phyloP scores from a whole-genome alignment of 2,888 invertebrate species.

The Conchocele bisecta region DNA sequence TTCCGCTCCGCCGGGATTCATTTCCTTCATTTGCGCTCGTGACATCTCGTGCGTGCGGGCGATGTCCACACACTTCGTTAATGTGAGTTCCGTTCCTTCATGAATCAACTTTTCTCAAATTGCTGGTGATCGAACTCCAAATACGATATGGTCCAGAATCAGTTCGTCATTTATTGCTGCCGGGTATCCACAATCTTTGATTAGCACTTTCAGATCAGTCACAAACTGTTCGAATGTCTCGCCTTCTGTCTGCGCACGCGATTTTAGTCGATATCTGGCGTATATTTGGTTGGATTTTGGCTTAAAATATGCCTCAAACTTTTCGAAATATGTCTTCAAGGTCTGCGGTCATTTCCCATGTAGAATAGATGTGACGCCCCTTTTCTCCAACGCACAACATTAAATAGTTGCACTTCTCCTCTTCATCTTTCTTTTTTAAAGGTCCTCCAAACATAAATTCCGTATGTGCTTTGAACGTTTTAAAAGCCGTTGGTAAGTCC shows the following conservation, averaged over 20 bases:
- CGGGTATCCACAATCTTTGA: slow-evolving; percentile 50
- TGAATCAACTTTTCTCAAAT: too few species aligned
- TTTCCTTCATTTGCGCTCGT: too few species aligned
- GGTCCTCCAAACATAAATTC: slow-evolving; percentile 45
- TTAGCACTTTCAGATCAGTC: slow-evolving; percentile 43
- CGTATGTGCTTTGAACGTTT: slow-evolving; percentile 29
- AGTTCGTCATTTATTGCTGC: too few species aligned
- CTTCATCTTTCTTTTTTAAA: slow-evolving; percentile 22
- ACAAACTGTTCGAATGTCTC: slow-evolving; percentile 54
- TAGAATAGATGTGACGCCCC: slow-evolving; percentile 36
- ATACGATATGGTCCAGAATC: too few species aligned
- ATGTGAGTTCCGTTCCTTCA: too few species aligned
- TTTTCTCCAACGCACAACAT: slow-evolving; percentile 48
- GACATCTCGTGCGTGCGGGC: too few species aligned
- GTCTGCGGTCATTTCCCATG: slow-evolving; percentile 34
- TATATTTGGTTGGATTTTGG: slow-evolving; percentile 45
- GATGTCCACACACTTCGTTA: too few species aligned
- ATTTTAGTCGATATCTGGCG: slow-evolving; percentile 41
- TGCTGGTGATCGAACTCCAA: too few species aligned
- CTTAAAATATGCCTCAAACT: slow-evolving; percentile 33
- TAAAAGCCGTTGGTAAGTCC: not conserved
- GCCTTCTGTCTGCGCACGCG: slow-evolving; percentile 24
- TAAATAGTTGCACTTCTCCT: slow-evolving; percentile 36
- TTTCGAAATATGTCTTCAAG: slow-evolving; percentile 11
- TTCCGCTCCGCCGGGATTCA: too few species aligned